A percentile compares a stretch with the other conserved stretches of the same genome.
These are phyloP conservation scores for Endomychus coccineus DNA, from an alignment of 2,888 invertebrate species.

Conservation along the genomic window DNA sequence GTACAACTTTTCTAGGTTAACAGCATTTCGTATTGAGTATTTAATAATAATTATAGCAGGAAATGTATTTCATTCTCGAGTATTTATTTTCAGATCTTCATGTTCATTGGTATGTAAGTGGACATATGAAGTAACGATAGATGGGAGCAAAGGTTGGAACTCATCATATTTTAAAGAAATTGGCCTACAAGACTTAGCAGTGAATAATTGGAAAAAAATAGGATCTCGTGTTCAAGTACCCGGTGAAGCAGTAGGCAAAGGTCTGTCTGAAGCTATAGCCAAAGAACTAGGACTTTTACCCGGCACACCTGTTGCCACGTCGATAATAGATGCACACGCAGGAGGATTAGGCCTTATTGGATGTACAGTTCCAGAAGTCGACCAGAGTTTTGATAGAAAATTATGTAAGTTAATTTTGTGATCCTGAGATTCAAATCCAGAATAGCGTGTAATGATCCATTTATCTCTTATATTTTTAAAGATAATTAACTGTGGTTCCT, in stretches of 20 bases:
- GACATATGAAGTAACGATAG: conserved; percentile 69
- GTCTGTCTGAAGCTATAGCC: conserved; percentile 59
- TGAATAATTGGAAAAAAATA: conserved; percentile 61
- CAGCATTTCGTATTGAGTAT: no score
- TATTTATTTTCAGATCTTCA: conserved; percentile 57
- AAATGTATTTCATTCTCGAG: background rate
- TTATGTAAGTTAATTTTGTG: conserved; percentile 41
- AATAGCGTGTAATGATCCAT: no score
- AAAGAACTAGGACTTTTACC: conserved; percentile 58
- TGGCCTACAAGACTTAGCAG: conserved; percentile 65
- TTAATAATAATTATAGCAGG: no score
- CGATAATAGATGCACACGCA: conserved; percentile 93
- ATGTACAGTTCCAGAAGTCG: conserved; percentile 48
- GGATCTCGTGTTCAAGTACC: conserved; percentile 62
- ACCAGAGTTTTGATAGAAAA: conserved; percentile 44
- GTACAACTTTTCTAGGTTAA: no score
- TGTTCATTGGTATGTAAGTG: conserved; percentile 94
- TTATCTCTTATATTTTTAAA: no score
- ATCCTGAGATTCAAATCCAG: no score
- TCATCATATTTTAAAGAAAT: conserved; percentile 62
- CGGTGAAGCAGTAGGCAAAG: conserved; percentile 60
- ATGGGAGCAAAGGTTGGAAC: conserved; percentile 61
- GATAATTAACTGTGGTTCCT: no score
- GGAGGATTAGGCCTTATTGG: conserved; percentile 85
- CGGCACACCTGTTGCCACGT: conserved; percentile 76